Base-by-base conservation (phyloP, 2,888 invertebrate genomes). In the Caenorhabditis sp. region DNA sequence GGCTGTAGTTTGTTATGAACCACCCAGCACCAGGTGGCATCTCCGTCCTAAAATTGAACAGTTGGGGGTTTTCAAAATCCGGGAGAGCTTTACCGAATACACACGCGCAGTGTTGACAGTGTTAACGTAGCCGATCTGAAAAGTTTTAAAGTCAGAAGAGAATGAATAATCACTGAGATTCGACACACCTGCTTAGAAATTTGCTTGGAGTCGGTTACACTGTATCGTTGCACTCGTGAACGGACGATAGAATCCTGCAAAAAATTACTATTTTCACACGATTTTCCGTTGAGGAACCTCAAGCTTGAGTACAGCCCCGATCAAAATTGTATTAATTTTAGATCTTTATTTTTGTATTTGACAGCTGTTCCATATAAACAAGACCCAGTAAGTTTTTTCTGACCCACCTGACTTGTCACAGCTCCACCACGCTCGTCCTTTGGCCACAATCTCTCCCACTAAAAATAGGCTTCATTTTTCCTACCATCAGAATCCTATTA, bases 371-470 rank as follows among this genome's bases (percentile, higher is more conserved):
- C n/a, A n/a, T n/a, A n/a, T n/a, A n/a, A n/a, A n/a, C n/a, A n/a
- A n/a, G n/a, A n/a, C n/a, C n/a, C n/a, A n/a, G n/a, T n/a, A n/a
- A n/a, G n/a, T n/a, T n/a, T n/a, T 24, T 22, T 19, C 7, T 22
- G 10, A 10, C 64, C 19, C 31, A 73, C 68, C 63, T 74, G 58
- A 61, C 63, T 77, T 0, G 61, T 70, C 1, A 61, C 80, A 2
- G 73, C 41, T 38, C 6, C n/a, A 49, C 68, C 51, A n/a, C 35
- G 63, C 49, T 64, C 70, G 44, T 81, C 75, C 26, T 75, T 76
- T 10, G 82, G 82, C 75, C 76, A 76, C 7, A 82, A 16, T 44
- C 82, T 19, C n/a, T 81, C 70, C 81, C 81, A 81, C 80, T 80
- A 66, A 59, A 80, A 64, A 41, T 31, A 26, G n/a, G n/a, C n/a